Percentiles rank a stretch among this genome's conserved stretches.
Conservation (phyloP, 2,888 invertebrate species). For the Xestia sexstrigata region DNA sequence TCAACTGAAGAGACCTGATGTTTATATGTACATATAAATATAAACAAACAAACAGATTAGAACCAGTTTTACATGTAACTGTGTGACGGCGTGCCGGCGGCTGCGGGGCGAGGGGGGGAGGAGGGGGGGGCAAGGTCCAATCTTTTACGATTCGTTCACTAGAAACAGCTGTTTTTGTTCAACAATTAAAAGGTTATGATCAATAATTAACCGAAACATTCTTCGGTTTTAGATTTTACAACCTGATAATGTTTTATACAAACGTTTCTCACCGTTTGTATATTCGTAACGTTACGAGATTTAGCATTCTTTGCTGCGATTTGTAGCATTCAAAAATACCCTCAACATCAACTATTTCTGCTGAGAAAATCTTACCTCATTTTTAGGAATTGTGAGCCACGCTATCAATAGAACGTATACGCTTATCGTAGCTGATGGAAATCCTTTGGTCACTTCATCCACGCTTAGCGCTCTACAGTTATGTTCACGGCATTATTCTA, state of each 20-base stretch:
- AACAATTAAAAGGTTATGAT: conserved; percentile 60
- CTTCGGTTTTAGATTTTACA: conserved; percentile 40
- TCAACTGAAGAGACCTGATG: conserved; percentile 23
- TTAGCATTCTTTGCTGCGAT: conserved; percentile 1
- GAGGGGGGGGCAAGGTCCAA: conserved; percentile 40
- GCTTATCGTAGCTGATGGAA: background rate
- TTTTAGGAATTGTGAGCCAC: background rate
- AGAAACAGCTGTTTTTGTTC: conserved; percentile 59
- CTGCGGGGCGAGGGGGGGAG: background rate
- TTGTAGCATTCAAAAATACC: conserved; percentile 2
- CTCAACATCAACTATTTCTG: background rate
- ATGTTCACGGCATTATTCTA: background rate
- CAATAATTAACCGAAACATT: conserved; percentile 48
- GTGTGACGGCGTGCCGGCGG: conserved; percentile 6
- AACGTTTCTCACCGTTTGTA: conserved; percentile 2
- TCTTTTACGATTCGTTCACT: conserved; percentile 55
- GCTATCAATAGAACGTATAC: background rate
- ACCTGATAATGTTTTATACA: conserved; percentile 5
- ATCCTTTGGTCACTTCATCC: background rate
- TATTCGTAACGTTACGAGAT: background rate
- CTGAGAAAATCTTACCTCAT: background rate
- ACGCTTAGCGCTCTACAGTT: too few relatives aligned
- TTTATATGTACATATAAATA: conserved; percentile 59
- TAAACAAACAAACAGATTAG: conserved; percentile 61
- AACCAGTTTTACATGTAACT: conserved; percentile 38